Evolutionary conservation across 2,888 invertebrate species (phyloP).

Genomic region (Acrobasis consociella): DNA sequence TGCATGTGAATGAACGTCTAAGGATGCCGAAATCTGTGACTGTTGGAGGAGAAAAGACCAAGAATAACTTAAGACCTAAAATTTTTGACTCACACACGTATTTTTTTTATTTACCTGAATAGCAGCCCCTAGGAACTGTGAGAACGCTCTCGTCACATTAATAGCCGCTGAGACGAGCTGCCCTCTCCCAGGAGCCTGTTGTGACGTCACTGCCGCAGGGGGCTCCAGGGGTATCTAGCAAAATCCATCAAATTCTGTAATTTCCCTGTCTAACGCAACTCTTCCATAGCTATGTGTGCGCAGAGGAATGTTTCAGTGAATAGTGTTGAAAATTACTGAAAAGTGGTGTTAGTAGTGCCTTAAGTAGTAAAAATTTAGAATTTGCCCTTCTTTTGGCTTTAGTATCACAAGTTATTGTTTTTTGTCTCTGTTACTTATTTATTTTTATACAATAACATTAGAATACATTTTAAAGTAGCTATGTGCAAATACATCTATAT

Average conservation of each 20-base stretch:
- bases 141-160: constrained; percentile 89
- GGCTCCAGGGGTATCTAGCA: constrained; percentile 76
- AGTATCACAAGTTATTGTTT: neutral
- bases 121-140: constrained; percentile 89
- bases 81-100: too few relatives aligned
- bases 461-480: neutral
- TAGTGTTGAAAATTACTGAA: neutral
- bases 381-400: neutral
- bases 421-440: neutral
- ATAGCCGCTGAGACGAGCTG: constrained; percentile 88
- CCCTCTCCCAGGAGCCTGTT: constrained; percentile 66
- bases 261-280: constrained; percentile 2
- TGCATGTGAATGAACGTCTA: too few relatives aligned
- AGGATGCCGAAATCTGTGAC: too few relatives aligned
- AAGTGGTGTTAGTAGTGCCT: neutral
- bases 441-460: neutral
- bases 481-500: neutral
- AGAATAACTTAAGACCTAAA: too few relatives aligned
- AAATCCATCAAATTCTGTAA: constrained; percentile 22
- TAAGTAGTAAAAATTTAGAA: neutral
- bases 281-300: constrained; percentile 4
- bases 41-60: too few relatives aligned
- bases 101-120: constrained; percentile 83
- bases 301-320: neutral
- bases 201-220: constrained; percentile 63